A percentile compares a stretch with the other conserved stretches of the same genome.
These are phyloP conservation scores for Lepisosteus osseus DNA, from an alignment of 2,113 vertebrate genomes.

Conservation along the genomic window DNA sequence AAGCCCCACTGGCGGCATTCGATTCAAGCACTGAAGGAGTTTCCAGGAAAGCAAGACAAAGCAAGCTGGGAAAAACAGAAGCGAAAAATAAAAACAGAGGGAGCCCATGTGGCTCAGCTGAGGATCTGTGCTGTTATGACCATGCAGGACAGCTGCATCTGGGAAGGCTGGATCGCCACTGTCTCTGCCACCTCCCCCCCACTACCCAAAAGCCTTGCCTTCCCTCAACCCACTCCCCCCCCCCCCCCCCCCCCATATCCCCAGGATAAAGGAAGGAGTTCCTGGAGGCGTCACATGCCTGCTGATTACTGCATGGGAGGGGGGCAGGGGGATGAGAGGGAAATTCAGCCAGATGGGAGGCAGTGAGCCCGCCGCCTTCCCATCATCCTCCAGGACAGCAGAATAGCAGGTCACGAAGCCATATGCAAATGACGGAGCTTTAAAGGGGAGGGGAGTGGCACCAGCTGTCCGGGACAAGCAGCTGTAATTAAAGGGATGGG, in stretches of 20 bases:
- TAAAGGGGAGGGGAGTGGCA: constrained; percentile 34
- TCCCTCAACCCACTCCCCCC: constrained; percentile 17
- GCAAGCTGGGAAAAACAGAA: background rate
- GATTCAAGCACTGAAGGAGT: background rate
- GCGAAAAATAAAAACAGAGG: background rate
- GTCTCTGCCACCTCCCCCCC: background rate
- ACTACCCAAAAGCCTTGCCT: constrained; percentile 13
- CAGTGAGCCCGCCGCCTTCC: constrained; percentile 23
- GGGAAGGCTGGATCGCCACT: background rate
- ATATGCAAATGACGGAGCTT: constrained; percentile 36
- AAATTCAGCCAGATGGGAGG: constrained; percentile 34
- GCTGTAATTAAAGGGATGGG: constrained; percentile 29
- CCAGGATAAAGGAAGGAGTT: constrained; percentile 14
- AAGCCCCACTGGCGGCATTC: no score
- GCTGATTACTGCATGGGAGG: constrained; percentile 10
- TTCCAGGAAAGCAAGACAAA: background rate
- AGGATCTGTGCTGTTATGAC: background rate
- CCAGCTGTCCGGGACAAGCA: constrained; percentile 43
- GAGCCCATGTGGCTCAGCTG: background rate
- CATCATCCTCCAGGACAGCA: constrained; percentile 9
- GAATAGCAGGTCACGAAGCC: constrained; percentile 44
- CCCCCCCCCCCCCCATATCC: constrained; percentile 2
- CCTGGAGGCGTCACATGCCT: background rate
- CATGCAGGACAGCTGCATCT: background rate
- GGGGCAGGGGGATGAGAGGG: background rate